Evolutionary conservation across 2,888 invertebrate species (phyloP).

Genomic region (Ormyrus thymus): DNA sequence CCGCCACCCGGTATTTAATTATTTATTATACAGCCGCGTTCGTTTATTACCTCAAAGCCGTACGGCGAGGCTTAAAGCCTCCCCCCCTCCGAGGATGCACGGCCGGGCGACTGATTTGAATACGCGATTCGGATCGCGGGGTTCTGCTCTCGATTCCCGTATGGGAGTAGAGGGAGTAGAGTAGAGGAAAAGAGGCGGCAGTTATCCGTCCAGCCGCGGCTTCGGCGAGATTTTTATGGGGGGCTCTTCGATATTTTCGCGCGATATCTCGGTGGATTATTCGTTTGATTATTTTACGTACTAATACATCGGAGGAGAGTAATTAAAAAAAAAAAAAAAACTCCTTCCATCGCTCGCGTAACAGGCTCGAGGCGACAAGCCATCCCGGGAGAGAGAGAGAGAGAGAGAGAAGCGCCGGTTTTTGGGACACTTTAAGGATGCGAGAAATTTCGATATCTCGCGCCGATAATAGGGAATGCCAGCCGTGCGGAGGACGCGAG

Average conservation of each 20-base stretch:
- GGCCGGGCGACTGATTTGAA: slow-evolving; percentile 43
- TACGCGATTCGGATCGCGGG: slow-evolving; percentile 29
- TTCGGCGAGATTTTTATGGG: background rate
- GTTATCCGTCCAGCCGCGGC: background rate
- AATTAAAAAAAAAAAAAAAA: no score
- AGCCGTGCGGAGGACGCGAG: slow-evolving; percentile 14
- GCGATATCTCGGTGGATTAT: background rate
- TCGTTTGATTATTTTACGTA: no score
- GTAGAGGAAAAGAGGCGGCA: background rate
- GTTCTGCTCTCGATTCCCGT: slow-evolving; percentile 33
- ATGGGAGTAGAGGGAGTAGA: no score
- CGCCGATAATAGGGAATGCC: slow-evolving; percentile 43
- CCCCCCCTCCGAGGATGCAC: slow-evolving; percentile 34
- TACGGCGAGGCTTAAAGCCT: slow-evolving; percentile 7
- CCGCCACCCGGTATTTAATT: slow-evolving; percentile 46
- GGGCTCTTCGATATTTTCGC: background rate
- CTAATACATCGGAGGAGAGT: no score
- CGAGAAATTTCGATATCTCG: slow-evolving; percentile 31
- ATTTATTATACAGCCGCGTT: slow-evolving; percentile 45
- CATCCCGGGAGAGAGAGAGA: no score
- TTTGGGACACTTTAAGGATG: slow-evolving; percentile 21
- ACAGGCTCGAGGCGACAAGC: no score
- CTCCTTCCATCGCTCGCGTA: no score
- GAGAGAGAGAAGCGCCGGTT: background rate
- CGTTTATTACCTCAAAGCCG: slow-evolving; percentile 45